Evolutionary conservation across 2,113 vertebrate species (phyloP).

Genomic region (Serinus canaria): DNA sequence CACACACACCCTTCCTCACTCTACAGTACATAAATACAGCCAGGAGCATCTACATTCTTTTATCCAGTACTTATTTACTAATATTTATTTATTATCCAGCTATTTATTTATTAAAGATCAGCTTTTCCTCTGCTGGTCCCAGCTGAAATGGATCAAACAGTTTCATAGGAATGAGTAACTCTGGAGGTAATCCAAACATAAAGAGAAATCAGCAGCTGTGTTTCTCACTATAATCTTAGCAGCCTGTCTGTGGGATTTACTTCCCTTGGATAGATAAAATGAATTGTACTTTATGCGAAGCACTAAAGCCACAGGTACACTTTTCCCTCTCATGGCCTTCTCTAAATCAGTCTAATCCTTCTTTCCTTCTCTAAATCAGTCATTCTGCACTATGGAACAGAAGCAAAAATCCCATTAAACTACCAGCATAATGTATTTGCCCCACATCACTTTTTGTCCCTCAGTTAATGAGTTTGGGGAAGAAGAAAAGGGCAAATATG

Average conservation of each 20-base stretch:
- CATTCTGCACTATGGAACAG: not conserved
- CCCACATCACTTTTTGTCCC: not conserved
- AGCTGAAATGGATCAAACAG: not conserved
- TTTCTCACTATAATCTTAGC: not conserved
- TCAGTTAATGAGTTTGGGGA: not conserved
- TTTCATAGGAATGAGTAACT: not conserved
- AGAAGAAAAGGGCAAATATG: not conserved
- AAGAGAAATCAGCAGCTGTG: not conserved
- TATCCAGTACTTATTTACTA: not conserved
- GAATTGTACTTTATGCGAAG: not conserved
- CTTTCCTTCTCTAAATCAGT: not conserved
- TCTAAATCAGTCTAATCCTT: not conserved
- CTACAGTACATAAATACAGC: not conserved
- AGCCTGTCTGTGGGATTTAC: not conserved
- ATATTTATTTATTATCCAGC: not conserved
- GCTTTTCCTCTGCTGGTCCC: not conserved
- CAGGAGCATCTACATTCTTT: not conserved
- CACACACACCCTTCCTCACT: not conserved
- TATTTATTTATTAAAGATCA: not conserved
- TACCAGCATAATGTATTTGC: not conserved
- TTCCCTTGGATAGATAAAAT: not conserved
- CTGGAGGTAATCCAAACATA: not conserved
- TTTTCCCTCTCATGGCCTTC: not conserved
- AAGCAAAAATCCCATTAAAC: not conserved
- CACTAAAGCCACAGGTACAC: not conserved